Evolutionary conservation across 1,140 invertebrate species (phyloP).

Genomic region (Drosophila kanapiae): DNA sequence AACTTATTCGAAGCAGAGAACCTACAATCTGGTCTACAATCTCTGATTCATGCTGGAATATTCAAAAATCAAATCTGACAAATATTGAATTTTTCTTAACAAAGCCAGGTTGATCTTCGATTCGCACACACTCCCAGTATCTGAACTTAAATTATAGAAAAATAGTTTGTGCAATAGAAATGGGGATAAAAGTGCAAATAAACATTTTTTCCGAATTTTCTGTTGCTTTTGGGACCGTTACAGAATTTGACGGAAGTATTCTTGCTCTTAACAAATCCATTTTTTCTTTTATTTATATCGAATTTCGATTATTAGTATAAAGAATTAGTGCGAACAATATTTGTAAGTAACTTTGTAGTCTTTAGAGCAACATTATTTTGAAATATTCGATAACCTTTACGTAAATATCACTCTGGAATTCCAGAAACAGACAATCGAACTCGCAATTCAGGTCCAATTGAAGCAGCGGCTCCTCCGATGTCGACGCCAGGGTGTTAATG

Average conservation of each 20-base stretch:
- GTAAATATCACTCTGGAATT: slow-evolving; percentile 47
- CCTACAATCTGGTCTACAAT: slow-evolving; percentile 10
- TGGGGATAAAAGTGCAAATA: too few relatives aligned
- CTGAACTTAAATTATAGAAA: too few relatives aligned
- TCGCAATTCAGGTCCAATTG: slow-evolving; percentile 63
- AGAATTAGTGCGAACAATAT: too few relatives aligned
- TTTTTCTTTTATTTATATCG: too few relatives aligned
- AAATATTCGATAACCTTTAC: slow-evolving; percentile 53
- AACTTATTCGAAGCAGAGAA: slow-evolving; percentile 8
- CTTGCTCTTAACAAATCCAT: too few relatives aligned
- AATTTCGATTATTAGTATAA: background rate
- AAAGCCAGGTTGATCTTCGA: background rate
- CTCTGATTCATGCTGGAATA: slow-evolving; percentile 34
- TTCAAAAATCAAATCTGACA: background rate
- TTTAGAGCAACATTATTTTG: slow-evolving; percentile 54
- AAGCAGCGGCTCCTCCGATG: slow-evolving; percentile 30
- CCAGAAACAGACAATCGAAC: slow-evolving; percentile 59
- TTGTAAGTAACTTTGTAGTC: too few relatives aligned
- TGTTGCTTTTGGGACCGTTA: too few relatives aligned
- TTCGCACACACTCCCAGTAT: too few relatives aligned
- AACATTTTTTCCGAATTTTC: too few relatives aligned
- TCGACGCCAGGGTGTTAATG: slow-evolving; percentile 7
- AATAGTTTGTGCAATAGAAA: too few relatives aligned
- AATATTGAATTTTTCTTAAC: background rate
- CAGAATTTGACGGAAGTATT: too few relatives aligned